Conservation (phyloP, 1,140 invertebrate species). For the Tetragonula clypearis region DNA sequence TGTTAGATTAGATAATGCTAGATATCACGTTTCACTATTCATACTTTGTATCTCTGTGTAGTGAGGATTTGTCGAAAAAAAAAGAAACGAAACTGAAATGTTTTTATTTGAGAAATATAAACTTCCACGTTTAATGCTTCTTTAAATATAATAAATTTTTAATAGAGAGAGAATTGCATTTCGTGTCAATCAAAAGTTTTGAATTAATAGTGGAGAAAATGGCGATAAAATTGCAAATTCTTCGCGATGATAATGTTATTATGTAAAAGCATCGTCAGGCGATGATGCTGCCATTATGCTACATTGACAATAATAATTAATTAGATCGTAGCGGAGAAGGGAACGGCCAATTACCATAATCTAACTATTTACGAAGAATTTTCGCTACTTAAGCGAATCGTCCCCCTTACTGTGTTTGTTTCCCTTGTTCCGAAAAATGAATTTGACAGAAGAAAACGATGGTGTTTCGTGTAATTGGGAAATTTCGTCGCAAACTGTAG, state of each 20-base stretch:
- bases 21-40: too few relatives aligned
- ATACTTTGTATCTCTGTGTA: too few relatives aligned
- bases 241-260: background rate
- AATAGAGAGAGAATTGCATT: background rate
- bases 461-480: background rate
- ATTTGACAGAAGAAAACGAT: background rate
- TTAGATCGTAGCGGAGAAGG: background rate
- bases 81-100: too few relatives aligned
- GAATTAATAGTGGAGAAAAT: background rate
- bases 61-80: too few relatives aligned
- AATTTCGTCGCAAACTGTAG: background rate
- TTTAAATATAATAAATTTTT: background rate
- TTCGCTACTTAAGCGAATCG: conserved; percentile 7
- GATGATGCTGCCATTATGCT: background rate
- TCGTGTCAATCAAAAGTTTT: background rate
- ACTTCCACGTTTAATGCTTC: background rate
- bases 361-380: conserved; percentile 5
- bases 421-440: background rate
- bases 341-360: conserved; percentile 25
- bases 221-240: background rate
- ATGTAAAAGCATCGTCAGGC: background rate
- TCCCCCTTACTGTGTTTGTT: background rate
- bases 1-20: background rate
- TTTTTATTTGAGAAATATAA: background rate
- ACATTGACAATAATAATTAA: conserved; percentile 4